These are phyloP conservation scores for Incurvaria masculella DNA, from an alignment of 2,888 invertebrate genomes.

Conservation along the genomic window DNA sequence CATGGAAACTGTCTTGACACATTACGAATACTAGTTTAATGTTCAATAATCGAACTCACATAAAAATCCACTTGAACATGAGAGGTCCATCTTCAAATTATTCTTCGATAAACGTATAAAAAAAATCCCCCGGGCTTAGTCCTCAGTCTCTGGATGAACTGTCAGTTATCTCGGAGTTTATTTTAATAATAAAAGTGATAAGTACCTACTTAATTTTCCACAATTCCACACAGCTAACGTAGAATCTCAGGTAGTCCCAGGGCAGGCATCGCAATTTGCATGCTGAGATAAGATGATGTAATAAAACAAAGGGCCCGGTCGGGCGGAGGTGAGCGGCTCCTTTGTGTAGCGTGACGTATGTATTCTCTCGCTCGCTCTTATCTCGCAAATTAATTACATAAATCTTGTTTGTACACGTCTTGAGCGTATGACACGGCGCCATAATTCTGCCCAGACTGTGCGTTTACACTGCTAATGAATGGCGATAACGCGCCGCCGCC, in stretches of 20 bases:
- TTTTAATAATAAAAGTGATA: no score
- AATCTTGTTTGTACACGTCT: conserved; percentile 56
- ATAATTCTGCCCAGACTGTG: conserved; percentile 42
- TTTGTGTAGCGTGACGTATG: conserved; percentile 41
- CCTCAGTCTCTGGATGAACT: no score
- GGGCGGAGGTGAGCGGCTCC: conserved; percentile 21
- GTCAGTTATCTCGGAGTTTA: no score
- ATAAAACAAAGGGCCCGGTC: neutral
- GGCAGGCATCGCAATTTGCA: neutral
- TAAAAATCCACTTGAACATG: no score
- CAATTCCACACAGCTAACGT: no score
- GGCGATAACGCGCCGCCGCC: conserved; percentile 25
- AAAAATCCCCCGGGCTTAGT: no score
- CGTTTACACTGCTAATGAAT: conserved; percentile 49
- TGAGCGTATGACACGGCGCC: conserved; percentile 51
- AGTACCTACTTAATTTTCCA: no score
- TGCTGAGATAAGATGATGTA: neutral
- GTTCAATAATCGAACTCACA: no score
- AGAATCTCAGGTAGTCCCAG: neutral
- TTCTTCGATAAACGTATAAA: no score
- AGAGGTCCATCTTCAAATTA: no score
- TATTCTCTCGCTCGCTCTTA: conserved; percentile 45
- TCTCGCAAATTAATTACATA: conserved; percentile 57
- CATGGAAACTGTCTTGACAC: no score
- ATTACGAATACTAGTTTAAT: no score